These are phyloP conservation scores for Ramphastos sulfuratus DNA, from an alignment of 2,113 vertebrate genomes.

Conservation along the genomic window DNA sequence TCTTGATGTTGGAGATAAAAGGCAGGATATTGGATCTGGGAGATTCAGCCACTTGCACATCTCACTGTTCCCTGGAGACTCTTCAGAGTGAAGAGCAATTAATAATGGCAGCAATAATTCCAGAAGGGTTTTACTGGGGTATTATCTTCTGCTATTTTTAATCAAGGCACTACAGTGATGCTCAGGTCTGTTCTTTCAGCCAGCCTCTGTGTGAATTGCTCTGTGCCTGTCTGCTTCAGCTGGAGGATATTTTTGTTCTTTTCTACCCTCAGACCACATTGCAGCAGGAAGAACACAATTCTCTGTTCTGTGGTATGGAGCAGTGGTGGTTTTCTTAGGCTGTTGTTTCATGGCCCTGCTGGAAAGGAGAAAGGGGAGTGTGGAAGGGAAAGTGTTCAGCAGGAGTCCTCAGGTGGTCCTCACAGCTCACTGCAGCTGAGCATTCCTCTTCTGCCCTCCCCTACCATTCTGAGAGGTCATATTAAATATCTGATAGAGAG, in stretches of 20 bases:
- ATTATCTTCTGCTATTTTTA: constrained; percentile 21
- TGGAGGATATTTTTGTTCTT: neutral
- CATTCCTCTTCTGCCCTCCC: neutral
- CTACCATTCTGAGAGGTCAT: neutral
- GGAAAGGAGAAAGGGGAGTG: neutral
- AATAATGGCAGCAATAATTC: neutral
- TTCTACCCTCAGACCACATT: neutral
- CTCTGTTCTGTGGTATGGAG: neutral
- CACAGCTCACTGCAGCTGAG: neutral
- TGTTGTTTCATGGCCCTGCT: neutral
- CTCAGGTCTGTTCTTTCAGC: neutral
- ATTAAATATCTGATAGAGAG: constrained; percentile 43
- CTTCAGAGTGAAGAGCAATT: constrained; percentile 37
- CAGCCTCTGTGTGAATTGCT: neutral
- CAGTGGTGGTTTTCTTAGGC: neutral
- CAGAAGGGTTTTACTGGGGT: neutral
- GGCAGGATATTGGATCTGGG: neutral
- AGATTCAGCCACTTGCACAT: neutral
- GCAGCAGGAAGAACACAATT: no score
- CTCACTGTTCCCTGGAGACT: neutral
- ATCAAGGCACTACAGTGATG: neutral
- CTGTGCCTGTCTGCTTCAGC: neutral
- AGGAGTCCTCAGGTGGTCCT: neutral
- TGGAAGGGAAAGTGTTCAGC: neutral
- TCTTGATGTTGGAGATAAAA: neutral